phyloP scores from a whole-genome alignment of 2,797 vertebrate species.

The Poeciliopsis turneri region DNA sequence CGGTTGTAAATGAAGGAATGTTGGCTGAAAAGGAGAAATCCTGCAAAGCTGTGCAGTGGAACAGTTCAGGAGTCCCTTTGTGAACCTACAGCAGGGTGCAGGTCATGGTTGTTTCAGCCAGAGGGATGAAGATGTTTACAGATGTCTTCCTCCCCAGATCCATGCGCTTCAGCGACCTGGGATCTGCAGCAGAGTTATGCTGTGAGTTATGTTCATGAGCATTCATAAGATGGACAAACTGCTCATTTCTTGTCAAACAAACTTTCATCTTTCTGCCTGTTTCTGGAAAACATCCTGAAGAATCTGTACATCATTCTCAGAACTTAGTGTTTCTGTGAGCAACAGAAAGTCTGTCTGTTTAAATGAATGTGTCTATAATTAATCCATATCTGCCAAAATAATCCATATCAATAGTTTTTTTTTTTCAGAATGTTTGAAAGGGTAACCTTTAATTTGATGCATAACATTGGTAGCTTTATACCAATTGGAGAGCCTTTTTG shows the following conservation, averaged over 20 bases:
- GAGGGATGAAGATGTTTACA: conserved; percentile 49
- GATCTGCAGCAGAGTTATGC: conserved; percentile 14
- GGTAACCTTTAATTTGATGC: not conserved
- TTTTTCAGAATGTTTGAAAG: not conserved
- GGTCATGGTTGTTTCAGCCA: conserved; percentile 29
- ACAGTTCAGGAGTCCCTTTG: conserved; percentile 33
- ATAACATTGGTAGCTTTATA: not conserved
- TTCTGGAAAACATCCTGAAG: not conserved
- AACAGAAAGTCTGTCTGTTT: not conserved
- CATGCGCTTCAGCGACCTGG: conserved; percentile 14
- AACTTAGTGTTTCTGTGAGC: not conserved
- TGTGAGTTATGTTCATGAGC: conserved; percentile 20
- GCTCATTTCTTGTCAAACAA: not conserved
- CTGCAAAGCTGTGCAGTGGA: conserved; percentile 30
- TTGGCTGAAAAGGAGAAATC: conserved; percentile 36
- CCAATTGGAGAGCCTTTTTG: not conserved
- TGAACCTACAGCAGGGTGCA: conserved; percentile 45
- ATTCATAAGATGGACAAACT: not conserved
- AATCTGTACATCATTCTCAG: not conserved
- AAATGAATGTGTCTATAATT: no score
- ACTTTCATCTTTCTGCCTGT: not conserved
- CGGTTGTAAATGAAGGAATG: conserved; percentile 51
- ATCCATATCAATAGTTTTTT: not conserved
- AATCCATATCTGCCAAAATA: not conserved
- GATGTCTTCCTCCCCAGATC: not conserved